Base-by-base conservation (phyloP, 2,888 invertebrate species). In the Drosophila leonis region DNA sequence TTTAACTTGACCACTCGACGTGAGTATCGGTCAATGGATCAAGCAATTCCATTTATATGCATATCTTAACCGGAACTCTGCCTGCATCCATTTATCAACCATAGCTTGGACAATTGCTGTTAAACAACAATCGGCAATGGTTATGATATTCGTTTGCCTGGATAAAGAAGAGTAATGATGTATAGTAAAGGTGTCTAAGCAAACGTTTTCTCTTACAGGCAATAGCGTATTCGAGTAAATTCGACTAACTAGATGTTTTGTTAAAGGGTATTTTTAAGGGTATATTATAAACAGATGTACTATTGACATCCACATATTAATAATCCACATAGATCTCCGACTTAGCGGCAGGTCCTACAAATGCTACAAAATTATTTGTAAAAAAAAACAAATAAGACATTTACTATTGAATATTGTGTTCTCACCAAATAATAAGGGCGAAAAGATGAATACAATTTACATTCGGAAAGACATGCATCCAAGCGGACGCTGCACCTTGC, bases 21-120 rank as follows among this genome's bases (percentile, higher is more conserved):
- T 63, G 46, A 60, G 66, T 72, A 76, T 80, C 80, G 85, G 90
- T 88, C 90, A 84, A 82, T 72, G 82, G 88, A 90, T 85, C 88
- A 88, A 87, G 75, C 61, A 70, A 84, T 89, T 78, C 84, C 69
- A 81, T 72, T 68, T 60, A 70, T 66, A 52, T 72, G 62, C 63
- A 71, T 72, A 80, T 62, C 64, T 75, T 70, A 46, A 35, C 60
- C 33, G 60, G 42, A 62, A 52, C 60, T 52, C 15, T 29, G 2
- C 2, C 46, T 57, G 55, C 67, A 61, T 57, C 83, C 81, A 83
- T 88, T 80, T 75, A 78, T 86, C 87, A 83, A 46, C 44, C 57
- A 44, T 54, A 56, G 39, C n/a, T 6, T 27, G 8, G 29, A 42
- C 13, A 56, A 55, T 15, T 56, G 65, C 33, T 4, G 9, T 29